Evolutionary conservation across 2,888 invertebrate genomes (phyloP).

Genomic region (Aleiodes leptofemur): DNA sequence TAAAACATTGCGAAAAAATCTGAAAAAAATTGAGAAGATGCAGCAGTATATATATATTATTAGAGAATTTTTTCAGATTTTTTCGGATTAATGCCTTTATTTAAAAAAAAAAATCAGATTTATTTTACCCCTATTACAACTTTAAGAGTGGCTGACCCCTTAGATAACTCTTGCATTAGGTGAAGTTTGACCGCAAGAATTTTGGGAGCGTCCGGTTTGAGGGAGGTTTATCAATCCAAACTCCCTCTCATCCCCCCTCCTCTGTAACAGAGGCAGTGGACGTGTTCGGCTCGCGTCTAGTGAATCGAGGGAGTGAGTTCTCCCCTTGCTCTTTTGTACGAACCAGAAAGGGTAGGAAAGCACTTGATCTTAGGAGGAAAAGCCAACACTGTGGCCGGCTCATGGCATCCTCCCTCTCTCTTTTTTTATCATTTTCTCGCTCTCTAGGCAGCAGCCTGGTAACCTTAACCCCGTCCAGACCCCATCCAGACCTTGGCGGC

Average conservation of each 20-base stretch:
- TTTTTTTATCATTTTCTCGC: not conserved
- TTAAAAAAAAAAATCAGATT: no score
- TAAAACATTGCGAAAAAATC: no score
- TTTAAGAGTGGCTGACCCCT: no score
- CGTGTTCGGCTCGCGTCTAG: conserved; percentile 45
- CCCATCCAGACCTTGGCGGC: conserved; percentile 23
- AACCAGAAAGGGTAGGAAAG: conserved; percentile 63
- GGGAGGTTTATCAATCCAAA: conserved; percentile 69
- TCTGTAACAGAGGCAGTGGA: conserved; percentile 60
- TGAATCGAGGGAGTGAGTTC: conserved; percentile 51
- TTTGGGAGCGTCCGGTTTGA: conserved; percentile 3
- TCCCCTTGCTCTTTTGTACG: conserved; percentile 41
- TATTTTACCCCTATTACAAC: no score
- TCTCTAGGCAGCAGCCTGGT: not conserved
- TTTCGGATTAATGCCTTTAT: no score
- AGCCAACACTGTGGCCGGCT: conserved; percentile 40
- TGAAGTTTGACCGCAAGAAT: conserved; percentile 14
- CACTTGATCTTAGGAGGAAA: conserved; percentile 72
- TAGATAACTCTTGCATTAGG: conserved; percentile 10
- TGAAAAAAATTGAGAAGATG: no score
- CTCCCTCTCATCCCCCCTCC: conserved; percentile 63
- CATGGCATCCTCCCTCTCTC: conserved; percentile 16
- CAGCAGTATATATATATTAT: no score
- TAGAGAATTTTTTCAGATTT: no score
- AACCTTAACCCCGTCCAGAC: conserved; percentile 41